phyloP scores from a whole-genome alignment of 2,113 vertebrate genomes.

The Eurystomus gularis region DNA sequence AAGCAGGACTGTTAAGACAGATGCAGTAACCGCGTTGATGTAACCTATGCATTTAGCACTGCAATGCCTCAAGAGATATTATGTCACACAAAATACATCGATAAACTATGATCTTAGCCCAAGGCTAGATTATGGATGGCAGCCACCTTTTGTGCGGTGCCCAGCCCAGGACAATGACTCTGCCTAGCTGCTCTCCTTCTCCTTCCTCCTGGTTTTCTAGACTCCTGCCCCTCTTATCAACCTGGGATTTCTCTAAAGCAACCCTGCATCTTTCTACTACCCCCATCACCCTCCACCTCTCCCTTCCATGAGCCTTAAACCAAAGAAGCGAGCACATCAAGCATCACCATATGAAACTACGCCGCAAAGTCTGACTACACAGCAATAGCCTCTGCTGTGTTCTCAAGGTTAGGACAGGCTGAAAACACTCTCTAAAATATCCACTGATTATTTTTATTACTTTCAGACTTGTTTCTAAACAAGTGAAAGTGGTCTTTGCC shows the following conservation, averaged over 20 bases:
- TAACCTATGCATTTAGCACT: background rate
- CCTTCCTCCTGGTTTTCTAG: background rate
- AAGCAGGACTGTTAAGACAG: background rate
- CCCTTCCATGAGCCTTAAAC: background rate
- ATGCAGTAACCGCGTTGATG: background rate
- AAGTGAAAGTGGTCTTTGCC: background rate
- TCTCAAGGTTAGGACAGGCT: background rate
- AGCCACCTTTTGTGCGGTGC: background rate
- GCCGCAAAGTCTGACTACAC: background rate
- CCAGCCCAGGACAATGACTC: background rate
- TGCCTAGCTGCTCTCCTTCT: background rate
- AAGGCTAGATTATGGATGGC: background rate
- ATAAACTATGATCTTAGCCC: background rate
- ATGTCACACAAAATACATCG: conserved; percentile 13
- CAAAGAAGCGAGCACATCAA: background rate
- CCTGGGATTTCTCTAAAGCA: background rate
- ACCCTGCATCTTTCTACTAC: background rate
- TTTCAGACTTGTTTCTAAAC: background rate
- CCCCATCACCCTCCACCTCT: background rate
- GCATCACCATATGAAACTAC: background rate
- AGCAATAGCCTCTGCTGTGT: background rate
- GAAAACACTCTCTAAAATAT: background rate
- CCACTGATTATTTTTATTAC: background rate
- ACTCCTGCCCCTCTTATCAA: background rate
- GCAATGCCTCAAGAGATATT: background rate